phyloP scores from a whole-genome alignment of 92 coral and sea anemone genomes.

The Epizoanthus illoricatus region DNA sequence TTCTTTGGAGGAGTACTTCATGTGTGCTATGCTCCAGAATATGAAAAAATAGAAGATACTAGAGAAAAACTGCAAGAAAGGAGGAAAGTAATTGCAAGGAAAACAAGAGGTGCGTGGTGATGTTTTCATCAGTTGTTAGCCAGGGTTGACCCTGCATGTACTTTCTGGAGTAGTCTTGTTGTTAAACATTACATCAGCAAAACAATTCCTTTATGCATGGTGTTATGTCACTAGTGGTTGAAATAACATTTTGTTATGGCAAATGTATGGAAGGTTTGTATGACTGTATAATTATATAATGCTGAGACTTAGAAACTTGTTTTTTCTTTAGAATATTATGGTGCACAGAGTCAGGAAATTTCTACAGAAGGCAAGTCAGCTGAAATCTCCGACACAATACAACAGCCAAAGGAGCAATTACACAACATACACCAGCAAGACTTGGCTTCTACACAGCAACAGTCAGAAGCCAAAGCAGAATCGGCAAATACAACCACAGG shows the following conservation, averaged over 20 bases:
- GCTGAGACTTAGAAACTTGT: not conserved
- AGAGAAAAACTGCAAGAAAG: conserved; percentile 87
- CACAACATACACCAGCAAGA: not conserved
- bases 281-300: not conserved
- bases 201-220: no score
- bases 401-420: not conserved
- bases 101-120: conserved; percentile 65
- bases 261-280: no score
- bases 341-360: not conserved
- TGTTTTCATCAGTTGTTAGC: not conserved
- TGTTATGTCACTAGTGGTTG: no score
- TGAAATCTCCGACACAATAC: not conserved
- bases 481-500: not conserved
- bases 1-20: conserved; percentile 97
- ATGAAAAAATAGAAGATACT: conserved; percentile 87
- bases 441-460: not conserved
- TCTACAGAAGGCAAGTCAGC: not conserved
- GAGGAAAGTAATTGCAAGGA: conserved; percentile 72
- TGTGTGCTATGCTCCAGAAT: conserved; percentile 97
- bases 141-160: no score
- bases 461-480: not conserved
- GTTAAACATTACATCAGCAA: no score
- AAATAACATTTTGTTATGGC: no score
- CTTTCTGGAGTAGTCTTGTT: no score
- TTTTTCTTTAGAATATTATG: conserved; percentile 8